Percentiles rank a stretch among this genome's conserved stretches.
Conservation (phyloP, 2,113 vertebrate genomes). For the Benitochromis conjunctus region DNA sequence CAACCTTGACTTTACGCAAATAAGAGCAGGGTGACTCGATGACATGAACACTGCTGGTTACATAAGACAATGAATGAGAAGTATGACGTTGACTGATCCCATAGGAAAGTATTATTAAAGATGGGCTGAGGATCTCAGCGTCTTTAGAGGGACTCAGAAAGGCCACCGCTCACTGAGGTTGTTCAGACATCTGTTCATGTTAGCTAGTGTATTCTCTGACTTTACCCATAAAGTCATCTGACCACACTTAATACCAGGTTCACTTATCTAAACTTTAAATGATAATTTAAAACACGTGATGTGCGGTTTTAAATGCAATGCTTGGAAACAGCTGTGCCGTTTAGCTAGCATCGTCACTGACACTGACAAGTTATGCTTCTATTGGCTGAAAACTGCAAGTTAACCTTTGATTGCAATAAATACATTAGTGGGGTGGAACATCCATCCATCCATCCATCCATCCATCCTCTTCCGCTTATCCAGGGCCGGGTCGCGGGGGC, state of each 20-base stretch:
- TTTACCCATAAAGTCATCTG: fast-evolving
- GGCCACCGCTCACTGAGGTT: background rate
- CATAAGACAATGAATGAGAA: background rate
- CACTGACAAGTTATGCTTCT: background rate
- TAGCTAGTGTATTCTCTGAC: background rate
- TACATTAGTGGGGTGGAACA: too few relatives aligned
- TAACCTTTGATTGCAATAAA: background rate
- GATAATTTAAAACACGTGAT: background rate
- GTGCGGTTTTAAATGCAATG: background rate
- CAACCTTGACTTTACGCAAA: background rate
- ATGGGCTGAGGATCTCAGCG: fast-evolving
- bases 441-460: too few relatives aligned
- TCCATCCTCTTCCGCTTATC: too few relatives aligned
- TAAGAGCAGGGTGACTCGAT: fast-evolving
- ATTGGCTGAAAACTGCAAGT: background rate
- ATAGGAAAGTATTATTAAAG: background rate
- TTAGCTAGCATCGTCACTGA: background rate
- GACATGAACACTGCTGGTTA: background rate
- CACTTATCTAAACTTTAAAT: background rate
- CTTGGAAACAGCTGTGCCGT: background rate
- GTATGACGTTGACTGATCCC: background rate
- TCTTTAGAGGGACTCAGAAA: background rate
- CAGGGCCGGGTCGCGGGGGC: too few relatives aligned
- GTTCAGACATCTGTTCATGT: background rate
- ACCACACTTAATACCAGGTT: background rate